A percentile compares a stretch with the other conserved stretches of the same genome.
Conservation (phyloP, 2,113 vertebrate genomes). For the Nothoprocta perdicaria region DNA sequence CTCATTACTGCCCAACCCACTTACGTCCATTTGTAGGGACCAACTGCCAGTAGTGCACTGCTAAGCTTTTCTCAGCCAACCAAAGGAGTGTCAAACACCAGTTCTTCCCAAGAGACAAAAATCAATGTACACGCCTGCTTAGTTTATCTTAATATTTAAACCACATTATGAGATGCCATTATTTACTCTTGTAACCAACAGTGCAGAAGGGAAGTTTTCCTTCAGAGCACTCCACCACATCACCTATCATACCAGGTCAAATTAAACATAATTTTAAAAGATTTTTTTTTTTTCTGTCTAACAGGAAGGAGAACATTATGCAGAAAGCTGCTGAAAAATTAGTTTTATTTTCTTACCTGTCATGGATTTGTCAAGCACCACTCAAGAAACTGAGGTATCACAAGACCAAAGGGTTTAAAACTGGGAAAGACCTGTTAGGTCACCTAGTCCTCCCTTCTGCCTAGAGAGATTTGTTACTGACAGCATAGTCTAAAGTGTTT, state of each 20-base stretch:
- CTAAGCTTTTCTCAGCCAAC: background rate
- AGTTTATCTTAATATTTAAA: background rate
- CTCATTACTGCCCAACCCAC: background rate
- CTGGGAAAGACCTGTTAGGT: background rate
- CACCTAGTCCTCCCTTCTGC: slow-evolving; percentile 5
- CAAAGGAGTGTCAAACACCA: background rate
- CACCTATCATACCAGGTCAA: background rate
- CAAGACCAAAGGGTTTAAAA: background rate
- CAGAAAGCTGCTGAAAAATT: background rate
- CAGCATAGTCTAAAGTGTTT: background rate
- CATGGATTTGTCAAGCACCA: background rate
- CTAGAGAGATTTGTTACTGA: background rate
- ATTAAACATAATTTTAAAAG: background rate
- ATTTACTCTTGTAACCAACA: background rate
- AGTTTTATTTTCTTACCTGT: background rate
- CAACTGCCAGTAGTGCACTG: accelerated
- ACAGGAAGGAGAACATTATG: background rate
- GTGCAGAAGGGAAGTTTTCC: background rate
- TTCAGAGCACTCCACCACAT: background rate
- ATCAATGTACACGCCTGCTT: background rate
- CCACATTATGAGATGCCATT: background rate
- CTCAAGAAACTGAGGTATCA: background rate
- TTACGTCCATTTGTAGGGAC: background rate
- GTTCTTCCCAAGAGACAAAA: background rate
- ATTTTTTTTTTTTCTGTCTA: background rate